Conservation (phyloP, 2,888 invertebrate species). For the Oscheius sp. region DNA sequence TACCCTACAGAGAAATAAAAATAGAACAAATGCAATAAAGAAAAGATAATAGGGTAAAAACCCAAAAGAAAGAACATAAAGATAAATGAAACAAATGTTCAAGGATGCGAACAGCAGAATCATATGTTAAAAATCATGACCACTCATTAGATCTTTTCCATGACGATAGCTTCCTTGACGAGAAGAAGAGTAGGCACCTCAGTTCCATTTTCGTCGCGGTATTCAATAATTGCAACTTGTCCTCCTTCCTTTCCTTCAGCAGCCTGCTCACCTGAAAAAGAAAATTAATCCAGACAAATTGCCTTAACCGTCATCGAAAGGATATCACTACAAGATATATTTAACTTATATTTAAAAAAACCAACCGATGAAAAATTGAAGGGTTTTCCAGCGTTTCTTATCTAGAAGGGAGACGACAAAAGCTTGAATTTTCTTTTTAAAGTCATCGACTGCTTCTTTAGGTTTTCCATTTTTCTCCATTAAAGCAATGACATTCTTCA, state of each 20-base stretch:
- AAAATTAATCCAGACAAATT: background rate
- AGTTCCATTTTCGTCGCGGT: constrained; percentile 72
- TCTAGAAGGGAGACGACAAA: constrained; percentile 60
- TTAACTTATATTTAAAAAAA: background rate
- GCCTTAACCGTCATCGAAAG: no score
- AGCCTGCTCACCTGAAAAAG: constrained; percentile 60
- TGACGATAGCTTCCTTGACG: constrained; percentile 92
- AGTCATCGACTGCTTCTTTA: constrained; percentile 66
- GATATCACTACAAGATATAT: no score
- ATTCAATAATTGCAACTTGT: constrained; percentile 86
- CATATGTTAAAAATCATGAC: background rate
- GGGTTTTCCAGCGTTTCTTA: constrained; percentile 67
- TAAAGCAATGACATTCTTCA: constrained; percentile 84
- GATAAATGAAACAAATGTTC: constrained; percentile 17
- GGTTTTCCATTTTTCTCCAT: constrained; percentile 67
- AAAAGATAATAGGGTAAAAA: background rate
- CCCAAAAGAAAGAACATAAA: background rate
- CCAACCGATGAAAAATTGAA: constrained; percentile 65
- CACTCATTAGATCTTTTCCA: constrained; percentile 79
- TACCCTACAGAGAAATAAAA: constrained; percentile 39
- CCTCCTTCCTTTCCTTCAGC: constrained; percentile 69
- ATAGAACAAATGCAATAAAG: background rate
- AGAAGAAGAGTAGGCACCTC: constrained; percentile 87
- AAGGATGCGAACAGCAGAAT: constrained; percentile 29
- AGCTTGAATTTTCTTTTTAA: constrained; percentile 68